A percentile compares a stretch with the other conserved stretches of the same genome.
These are phyloP conservation scores for Nettapus auritus DNA, from an alignment of 2,113 vertebrate genomes.

Conservation along the genomic window DNA sequence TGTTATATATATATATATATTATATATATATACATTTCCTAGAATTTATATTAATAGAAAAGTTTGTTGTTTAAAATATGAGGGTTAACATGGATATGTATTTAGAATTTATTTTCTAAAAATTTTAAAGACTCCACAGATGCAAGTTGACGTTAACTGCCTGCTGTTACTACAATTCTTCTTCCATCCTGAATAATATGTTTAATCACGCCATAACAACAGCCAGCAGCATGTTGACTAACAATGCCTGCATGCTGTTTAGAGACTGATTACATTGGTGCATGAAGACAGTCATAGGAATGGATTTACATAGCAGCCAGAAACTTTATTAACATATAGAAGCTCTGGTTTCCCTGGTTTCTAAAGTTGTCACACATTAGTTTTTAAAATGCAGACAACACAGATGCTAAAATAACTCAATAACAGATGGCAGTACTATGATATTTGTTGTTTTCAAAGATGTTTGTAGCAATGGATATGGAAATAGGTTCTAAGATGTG, in stretches of 20 bases:
- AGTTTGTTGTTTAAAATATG: not conserved
- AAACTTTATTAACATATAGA: not conserved
- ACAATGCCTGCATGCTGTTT: not conserved
- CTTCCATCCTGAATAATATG: not conserved
- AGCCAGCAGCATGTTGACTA: not conserved
- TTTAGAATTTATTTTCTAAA: not conserved
- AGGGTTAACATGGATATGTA: not conserved
- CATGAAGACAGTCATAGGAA: not conserved
- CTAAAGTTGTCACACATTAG: not conserved
- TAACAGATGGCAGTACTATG: not conserved
- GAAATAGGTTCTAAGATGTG: not conserved
- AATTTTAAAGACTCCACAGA: not conserved
- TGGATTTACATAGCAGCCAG: not conserved
- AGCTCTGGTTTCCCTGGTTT: not conserved
- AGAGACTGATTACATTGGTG: not conserved
- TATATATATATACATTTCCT: not conserved
- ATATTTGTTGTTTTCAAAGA: not conserved
- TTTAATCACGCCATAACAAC: not conserved
- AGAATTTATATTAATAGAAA: not conserved
- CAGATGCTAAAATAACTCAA: not conserved
- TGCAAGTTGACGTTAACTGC: not conserved
- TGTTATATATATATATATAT: not conserved
- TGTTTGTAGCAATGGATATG: not conserved
- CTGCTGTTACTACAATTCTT: not conserved
- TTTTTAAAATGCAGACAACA: not conserved